Evolutionary conservation across 2,113 vertebrate species (phyloP).

Genomic region (Grallaria varia): DNA sequence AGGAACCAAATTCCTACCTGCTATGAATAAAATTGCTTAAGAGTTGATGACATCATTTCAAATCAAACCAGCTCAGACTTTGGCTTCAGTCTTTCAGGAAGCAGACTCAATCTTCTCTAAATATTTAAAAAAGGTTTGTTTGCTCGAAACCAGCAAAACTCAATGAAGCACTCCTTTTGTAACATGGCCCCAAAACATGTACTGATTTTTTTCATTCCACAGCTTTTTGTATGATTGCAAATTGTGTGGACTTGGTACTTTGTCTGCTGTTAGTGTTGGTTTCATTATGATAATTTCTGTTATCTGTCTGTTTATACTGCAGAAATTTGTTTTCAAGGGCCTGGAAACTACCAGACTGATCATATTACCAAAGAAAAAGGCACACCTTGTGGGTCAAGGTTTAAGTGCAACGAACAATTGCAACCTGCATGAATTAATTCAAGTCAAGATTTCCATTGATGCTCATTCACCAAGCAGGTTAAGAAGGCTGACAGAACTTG

Average conservation of each 20-base stretch:
- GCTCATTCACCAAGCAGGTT: not conserved
- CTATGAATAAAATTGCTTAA: not conserved
- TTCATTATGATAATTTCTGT: slow-evolving; percentile 26
- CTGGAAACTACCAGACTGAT: not conserved
- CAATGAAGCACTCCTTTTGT: not conserved
- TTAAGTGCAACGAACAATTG: slow-evolving; percentile 58
- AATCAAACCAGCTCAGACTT: slow-evolving; percentile 22
- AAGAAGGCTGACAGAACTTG: not conserved
- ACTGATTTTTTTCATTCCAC: not conserved
- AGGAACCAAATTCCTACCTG: not conserved
- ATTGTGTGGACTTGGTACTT: slow-evolving; percentile 55
- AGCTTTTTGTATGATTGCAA: not conserved
- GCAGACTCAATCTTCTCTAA: slow-evolving; percentile 38
- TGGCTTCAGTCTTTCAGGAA: slow-evolving; percentile 55
- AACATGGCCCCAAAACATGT: not conserved
- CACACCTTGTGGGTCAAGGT: slow-evolving; percentile 39
- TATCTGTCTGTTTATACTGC: slow-evolving; percentile 24
- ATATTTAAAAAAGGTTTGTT: slow-evolving; percentile 59
- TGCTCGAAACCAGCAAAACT: slow-evolving; percentile 11
- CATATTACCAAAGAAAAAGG: not conserved
- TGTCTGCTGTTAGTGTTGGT: not conserved
- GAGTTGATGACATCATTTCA: slow-evolving; percentile 17
- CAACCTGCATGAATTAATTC: not conserved
- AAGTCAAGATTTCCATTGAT: not conserved
- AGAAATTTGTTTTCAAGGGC: slow-evolving; percentile 1